Conservation (phyloP, 92 coral and sea anemone genomes). For the Epizoanthus fatuus region DNA sequence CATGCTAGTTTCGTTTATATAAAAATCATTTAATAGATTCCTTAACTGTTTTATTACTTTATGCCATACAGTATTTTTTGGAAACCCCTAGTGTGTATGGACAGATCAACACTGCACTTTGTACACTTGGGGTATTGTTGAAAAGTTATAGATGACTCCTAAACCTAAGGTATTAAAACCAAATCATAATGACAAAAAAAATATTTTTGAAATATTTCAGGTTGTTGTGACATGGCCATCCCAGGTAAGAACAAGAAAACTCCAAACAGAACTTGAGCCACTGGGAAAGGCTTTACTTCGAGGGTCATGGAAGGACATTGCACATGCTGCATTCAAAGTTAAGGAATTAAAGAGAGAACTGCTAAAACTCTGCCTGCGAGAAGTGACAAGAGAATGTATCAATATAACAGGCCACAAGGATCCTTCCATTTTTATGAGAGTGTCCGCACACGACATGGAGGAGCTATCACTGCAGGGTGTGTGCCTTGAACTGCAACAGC, state of each 20-base stretch:
- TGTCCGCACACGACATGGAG: too few relatives aligned
- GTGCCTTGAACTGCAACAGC: too few relatives aligned
- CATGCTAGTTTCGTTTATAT: background rate
- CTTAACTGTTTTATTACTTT: background rate
- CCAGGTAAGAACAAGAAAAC: background rate
- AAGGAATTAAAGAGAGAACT: background rate
- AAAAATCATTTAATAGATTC: conserved; percentile 1
- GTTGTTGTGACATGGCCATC: background rate
- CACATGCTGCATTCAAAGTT: conserved; percentile 9
- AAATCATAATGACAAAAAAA: too few relatives aligned
- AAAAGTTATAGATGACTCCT: background rate
- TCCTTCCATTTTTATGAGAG: too few relatives aligned
- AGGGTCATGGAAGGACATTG: conserved; percentile 22
- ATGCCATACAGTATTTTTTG: background rate
- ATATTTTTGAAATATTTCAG: too few relatives aligned
- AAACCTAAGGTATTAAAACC: background rate
- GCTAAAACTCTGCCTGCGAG: background rate
- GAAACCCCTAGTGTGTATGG: background rate
- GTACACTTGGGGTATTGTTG: background rate
- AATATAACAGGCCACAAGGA: too few relatives aligned
- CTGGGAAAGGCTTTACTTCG: conserved; percentile 4
- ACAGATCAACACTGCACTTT: background rate
- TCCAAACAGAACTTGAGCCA: background rate
- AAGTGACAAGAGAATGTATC: background rate
- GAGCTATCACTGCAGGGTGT: too few relatives aligned